These are phyloP conservation scores for Lymantria dispar DNA, from an alignment of 2,888 invertebrate genomes.

Conservation along the genomic window DNA sequence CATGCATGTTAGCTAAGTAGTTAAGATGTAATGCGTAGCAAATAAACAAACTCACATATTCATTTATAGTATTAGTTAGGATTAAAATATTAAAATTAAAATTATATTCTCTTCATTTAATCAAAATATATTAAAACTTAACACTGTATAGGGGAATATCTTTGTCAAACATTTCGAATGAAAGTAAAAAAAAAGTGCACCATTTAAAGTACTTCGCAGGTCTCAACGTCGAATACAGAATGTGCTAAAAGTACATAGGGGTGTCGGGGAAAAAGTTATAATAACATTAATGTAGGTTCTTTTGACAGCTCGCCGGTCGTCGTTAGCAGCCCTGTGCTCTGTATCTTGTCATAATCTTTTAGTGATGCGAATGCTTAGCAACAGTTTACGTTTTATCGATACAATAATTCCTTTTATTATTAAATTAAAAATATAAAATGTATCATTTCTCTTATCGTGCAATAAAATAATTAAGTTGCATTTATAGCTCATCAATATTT, in stretches of 20 bases:
- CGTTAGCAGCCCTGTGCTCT: slow-evolving; percentile 78
- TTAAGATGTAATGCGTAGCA: too few relatives aligned
- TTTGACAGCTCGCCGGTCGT: slow-evolving; percentile 77
- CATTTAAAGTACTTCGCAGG: slow-evolving; percentile 4
- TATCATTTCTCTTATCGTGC: too few relatives aligned
- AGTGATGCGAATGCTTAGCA: slow-evolving; percentile 47
- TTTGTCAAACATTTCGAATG: neutral
- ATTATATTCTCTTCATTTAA: too few relatives aligned
- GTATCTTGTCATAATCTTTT: slow-evolving; percentile 81
- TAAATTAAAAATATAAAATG: too few relatives aligned
- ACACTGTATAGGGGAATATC: neutral
- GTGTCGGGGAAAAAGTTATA: slow-evolving; percentile 78
- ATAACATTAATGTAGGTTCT: slow-evolving; percentile 81
- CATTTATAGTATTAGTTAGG: too few relatives aligned
- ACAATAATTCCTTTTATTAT: too few relatives aligned
- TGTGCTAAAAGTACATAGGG: slow-evolving; percentile 38
- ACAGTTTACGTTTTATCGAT: slow-evolving; percentile 28
- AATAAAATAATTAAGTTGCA: too few relatives aligned
- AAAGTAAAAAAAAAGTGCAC: neutral
- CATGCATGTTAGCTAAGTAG: too few relatives aligned
- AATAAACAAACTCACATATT: too few relatives aligned
- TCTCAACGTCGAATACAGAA: slow-evolving; percentile 23
- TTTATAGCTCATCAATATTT: too few relatives aligned
- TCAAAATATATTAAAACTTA: too few relatives aligned
- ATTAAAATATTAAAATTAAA: too few relatives aligned